These are phyloP conservation scores for Lithosia quadra DNA, from an alignment of 2,888 invertebrate genomes.

Conservation along the genomic window DNA sequence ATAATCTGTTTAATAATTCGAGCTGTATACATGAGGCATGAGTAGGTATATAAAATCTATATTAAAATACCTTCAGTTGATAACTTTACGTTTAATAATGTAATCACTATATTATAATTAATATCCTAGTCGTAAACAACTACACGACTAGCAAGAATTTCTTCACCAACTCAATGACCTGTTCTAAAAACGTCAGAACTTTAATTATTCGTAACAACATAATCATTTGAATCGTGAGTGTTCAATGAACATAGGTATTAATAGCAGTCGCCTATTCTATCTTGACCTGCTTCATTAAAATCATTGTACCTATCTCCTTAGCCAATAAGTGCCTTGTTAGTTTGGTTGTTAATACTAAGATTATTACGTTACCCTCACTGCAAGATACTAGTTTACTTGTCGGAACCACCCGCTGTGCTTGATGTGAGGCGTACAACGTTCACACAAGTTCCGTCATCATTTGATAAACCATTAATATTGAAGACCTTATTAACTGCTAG, in stretches of 20 bases:
- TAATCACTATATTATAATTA: constrained; percentile 30
- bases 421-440: constrained; percentile 80
- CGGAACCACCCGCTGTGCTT: constrained; percentile 82
- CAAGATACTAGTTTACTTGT: constrained; percentile 82
- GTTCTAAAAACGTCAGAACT: constrained; percentile 79
- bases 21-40: not conserved
- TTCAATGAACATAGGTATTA: constrained; percentile 77
- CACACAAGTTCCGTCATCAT: constrained; percentile 66
- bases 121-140: constrained; percentile 32
- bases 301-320: constrained; percentile 30
- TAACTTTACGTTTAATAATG: constrained; percentile 20
- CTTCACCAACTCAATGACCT: constrained; percentile 53
- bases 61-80: not conserved
- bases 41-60: not conserved
- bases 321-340: constrained; percentile 66
- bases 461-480: constrained; percentile 55
- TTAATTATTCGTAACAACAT: constrained; percentile 85
- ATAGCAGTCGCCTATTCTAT: constrained; percentile 63
- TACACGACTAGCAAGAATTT: constrained; percentile 23
- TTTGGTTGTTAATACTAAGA: constrained; percentile 75
- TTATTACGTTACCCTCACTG: constrained; percentile 82
- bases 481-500: constrained; percentile 54
- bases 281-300: constrained; percentile 48
- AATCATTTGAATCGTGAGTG: constrained; percentile 81
- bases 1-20: not conserved